Percentiles rank a stretch among this genome's conserved stretches.
phyloP scores from a whole-genome alignment of 2,888 invertebrate species.

The Anoncus sp. region DNA sequence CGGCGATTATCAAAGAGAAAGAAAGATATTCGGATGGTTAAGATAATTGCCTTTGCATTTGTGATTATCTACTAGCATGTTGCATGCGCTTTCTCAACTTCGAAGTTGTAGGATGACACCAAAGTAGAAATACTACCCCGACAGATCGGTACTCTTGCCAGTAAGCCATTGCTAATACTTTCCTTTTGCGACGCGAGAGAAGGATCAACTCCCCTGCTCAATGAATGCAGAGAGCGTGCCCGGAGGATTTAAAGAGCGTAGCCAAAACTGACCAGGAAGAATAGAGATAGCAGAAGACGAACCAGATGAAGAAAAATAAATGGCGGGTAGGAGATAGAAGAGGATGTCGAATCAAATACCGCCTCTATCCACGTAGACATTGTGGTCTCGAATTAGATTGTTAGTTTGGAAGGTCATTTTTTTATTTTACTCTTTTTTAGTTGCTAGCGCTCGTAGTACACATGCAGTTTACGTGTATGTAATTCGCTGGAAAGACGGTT shows the following conservation, averaged over 20 bases:
- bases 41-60: constrained; percentile 16
- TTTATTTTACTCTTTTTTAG: constrained; percentile 2
- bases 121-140: constrained; percentile 48
- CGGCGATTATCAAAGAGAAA: constrained; percentile 33
- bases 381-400: constrained; percentile 26
- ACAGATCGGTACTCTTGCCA: constrained; percentile 59
- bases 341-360: neutral
- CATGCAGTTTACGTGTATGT: constrained; percentile 29
- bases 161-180: constrained; percentile 62
- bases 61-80: constrained; percentile 32
- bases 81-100: constrained; percentile 48
- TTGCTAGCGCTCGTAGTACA: neutral
- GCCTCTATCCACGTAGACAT: neutral
- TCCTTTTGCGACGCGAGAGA: constrained; percentile 47
- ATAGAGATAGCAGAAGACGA: neutral
- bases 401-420: constrained; percentile 3
- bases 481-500: constrained; percentile 41
- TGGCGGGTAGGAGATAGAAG: neutral
- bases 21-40: constrained; percentile 10
- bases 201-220: constrained; percentile 46
- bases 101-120: constrained; percentile 18
- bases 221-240: constrained; percentile 34
- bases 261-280: constrained; percentile 28
- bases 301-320: constrained; percentile 15
- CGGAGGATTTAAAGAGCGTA: constrained; percentile 42